A percentile compares a stretch with the other conserved stretches of the same genome.
phyloP scores from a whole-genome alignment of 2,113 vertebrate species.

The Glaucomys volans region DNA sequence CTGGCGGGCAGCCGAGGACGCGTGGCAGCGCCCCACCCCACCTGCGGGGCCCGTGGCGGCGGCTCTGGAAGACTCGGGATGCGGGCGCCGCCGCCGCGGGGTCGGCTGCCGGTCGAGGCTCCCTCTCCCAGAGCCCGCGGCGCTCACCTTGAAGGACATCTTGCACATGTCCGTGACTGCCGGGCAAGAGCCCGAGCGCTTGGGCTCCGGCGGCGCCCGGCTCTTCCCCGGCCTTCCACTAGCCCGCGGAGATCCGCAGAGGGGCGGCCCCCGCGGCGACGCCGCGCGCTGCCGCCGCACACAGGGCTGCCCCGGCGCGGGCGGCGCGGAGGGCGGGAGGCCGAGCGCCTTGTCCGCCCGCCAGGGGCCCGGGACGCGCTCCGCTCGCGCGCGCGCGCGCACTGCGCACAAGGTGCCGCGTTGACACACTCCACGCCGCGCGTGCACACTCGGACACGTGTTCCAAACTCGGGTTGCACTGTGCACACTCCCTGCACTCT shows the following conservation, averaged over 20 bases:
- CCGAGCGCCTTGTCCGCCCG: not conserved
- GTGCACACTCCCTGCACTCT: not conserved
- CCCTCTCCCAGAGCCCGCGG: not conserved
- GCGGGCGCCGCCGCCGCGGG: not conserved
- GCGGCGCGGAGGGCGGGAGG: not conserved
- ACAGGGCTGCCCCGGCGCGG: not conserved
- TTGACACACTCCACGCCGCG: not conserved
- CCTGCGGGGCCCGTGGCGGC: not conserved
- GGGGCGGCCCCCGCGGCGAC: not conserved
- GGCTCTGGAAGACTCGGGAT: too few relatives aligned
- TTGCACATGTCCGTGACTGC: constrained; percentile 73
- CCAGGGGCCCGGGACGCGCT: not conserved
- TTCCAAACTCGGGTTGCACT: too few relatives aligned
- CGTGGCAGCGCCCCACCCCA: not conserved
- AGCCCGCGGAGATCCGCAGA: not conserved
- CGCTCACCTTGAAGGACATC: constrained; percentile 87
- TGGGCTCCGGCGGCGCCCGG: not conserved
- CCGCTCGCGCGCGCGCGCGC: not conserved
- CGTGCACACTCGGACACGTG: not conserved
- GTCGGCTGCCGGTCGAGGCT: not conserved
- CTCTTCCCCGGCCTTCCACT: too few relatives aligned
- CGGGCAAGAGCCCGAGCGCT: not conserved
- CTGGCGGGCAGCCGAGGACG: not conserved
- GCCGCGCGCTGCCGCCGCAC: constrained; percentile 40
- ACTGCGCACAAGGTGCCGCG: not conserved